Conservation (phyloP, 2,888 invertebrate species). For the Lasioglossum calceatum region DNA sequence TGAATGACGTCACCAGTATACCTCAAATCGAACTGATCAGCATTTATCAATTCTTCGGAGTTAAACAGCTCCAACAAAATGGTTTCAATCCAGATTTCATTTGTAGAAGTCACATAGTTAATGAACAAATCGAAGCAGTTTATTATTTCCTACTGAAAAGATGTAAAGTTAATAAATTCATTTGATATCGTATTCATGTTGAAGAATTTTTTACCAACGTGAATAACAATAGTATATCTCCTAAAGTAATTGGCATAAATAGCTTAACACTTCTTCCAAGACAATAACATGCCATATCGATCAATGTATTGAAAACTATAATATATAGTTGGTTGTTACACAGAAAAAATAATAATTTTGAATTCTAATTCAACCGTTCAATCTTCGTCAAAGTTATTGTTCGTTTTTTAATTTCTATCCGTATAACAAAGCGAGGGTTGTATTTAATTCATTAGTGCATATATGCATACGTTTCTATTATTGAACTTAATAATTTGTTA, state of each 20-base stretch:
- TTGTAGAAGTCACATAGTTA: background rate
- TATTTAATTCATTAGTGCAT: background rate
- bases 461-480: too few species aligned
- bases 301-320: background rate
- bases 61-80: background rate
- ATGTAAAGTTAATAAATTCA: background rate
- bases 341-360: background rate
- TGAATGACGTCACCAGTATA: background rate
- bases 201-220: background rate
- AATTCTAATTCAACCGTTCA: background rate
- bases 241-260: background rate
- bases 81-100: background rate
- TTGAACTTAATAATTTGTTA: too few species aligned
- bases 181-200: background rate
- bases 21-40: background rate
- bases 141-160: background rate
- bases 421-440: background rate
- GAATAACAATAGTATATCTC: background rate
- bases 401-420: background rate
- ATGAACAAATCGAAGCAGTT: background rate
- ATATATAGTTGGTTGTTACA: background rate
- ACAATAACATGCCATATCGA: background rate
- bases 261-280: background rate
- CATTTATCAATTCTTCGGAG: background rate
- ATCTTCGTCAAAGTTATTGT: background rate